Conservation (phyloP, 2,113 vertebrate genomes). For the Meleagris gallopavo region DNA sequence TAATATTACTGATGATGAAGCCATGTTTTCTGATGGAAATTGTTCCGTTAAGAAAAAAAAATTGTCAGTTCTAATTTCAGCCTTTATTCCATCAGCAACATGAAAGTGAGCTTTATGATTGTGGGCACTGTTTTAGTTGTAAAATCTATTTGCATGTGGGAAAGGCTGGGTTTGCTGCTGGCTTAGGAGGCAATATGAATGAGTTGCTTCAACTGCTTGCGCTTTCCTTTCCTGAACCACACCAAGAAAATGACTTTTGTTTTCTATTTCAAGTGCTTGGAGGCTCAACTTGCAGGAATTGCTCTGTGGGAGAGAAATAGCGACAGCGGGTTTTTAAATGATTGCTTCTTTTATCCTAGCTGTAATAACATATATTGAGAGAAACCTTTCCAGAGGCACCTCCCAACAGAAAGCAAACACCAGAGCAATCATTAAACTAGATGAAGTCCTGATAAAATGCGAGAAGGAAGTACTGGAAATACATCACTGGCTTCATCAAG, state of each 20-base stretch:
- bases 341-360: neutral
- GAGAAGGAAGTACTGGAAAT: neutral
- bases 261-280: neutral
- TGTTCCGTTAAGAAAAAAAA: neutral
- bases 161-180: constrained; percentile 13
- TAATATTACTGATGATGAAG: neutral
- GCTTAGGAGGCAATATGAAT: neutral
- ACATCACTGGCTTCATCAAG: neutral
- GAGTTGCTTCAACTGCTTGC: neutral
- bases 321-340: fast-evolving
- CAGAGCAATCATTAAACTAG: neutral
- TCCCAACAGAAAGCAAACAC: neutral
- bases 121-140: neutral
- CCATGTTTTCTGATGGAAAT: neutral
- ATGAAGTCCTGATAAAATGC: neutral
- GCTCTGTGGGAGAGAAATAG: neutral
- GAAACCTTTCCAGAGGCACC: neutral
- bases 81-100: constrained; percentile 1
- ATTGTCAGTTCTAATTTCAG: neutral
- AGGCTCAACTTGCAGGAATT: neutral
- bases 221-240: neutral
- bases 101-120: constrained; percentile 1
- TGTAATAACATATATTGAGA: neutral
- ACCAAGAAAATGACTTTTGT: neutral
- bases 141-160: neutral